Evolutionary conservation across 2,113 vertebrate species (phyloP).

Genomic region (Heterocephalus glaber): DNA sequence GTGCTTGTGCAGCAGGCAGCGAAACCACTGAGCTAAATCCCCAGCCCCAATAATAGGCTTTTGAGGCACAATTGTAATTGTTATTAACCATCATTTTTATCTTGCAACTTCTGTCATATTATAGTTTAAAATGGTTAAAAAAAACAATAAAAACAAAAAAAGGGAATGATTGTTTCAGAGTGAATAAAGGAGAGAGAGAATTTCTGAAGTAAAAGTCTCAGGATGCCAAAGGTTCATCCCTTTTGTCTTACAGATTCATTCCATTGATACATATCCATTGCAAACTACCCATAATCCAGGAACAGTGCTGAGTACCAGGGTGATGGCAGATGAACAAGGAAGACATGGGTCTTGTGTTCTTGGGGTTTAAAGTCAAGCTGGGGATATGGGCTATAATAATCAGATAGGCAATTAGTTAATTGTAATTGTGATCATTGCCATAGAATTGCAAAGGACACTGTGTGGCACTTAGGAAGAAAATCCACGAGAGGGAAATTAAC

Average conservation of each 20-base stretch:
- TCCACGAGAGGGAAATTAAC: not conserved
- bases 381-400: not conserved
- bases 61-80: not conserved
- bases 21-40: no score
- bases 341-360: not conserved
- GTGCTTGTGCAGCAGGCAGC: no score
- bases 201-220: not conserved
- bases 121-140: not conserved
- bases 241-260: not conserved
- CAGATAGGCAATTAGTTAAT: not conserved
- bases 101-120: not conserved
- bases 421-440: not conserved
- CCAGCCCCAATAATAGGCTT: no score
- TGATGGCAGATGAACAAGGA: not conserved
- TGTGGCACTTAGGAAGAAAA: conserved; percentile 32
- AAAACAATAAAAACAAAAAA: not conserved
- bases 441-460: not conserved
- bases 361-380: not conserved
- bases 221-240: not conserved
- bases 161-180: not conserved
- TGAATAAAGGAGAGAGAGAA: not conserved
- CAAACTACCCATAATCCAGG: not conserved
- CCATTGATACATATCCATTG: not conserved
- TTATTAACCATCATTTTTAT: conserved; percentile 47
- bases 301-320: not conserved